These are phyloP conservation scores for Caenorhabditis virilis DNA, from an alignment of 2,888 invertebrate species.

Conservation along the genomic window DNA sequence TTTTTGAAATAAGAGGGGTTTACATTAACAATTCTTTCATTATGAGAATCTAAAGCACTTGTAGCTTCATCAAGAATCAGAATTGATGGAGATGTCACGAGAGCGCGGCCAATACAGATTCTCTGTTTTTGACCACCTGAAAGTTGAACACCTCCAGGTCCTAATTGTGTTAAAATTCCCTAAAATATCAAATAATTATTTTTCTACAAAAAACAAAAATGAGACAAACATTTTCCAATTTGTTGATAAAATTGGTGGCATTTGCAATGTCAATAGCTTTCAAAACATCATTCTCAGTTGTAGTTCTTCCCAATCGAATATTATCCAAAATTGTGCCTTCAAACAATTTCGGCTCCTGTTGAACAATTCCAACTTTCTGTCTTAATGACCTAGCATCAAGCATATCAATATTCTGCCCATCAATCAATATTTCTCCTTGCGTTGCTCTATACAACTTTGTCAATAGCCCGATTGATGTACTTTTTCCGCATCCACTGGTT, in stretches of 20 bases:
- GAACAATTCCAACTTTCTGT: slow-evolving; percentile 52
- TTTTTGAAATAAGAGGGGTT: neutral
- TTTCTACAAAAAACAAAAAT: neutral
- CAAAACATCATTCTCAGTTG: slow-evolving; percentile 21
- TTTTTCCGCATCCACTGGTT: slow-evolving; percentile 56
- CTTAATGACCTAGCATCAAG: slow-evolving; percentile 29
- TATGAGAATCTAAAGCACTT: slow-evolving; percentile 69
- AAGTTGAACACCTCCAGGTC: slow-evolving; percentile 68
- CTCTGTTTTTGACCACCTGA: slow-evolving; percentile 70
- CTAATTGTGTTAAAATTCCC: slow-evolving; percentile 65
- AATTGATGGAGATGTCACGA: slow-evolving; percentile 68
- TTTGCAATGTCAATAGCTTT: slow-evolving; percentile 48
- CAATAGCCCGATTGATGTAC: slow-evolving; percentile 51
- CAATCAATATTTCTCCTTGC: slow-evolving; percentile 42
- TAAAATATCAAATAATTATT: slow-evolving; percentile 5
- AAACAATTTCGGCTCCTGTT: slow-evolving; percentile 57
- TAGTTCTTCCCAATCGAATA: slow-evolving; percentile 43
- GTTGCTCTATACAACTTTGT: slow-evolving; percentile 43
- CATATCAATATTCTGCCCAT: slow-evolving; percentile 41
- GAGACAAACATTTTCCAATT: slow-evolving; percentile 37
- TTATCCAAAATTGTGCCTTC: slow-evolving; percentile 54
- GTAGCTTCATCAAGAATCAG: slow-evolving; percentile 70
- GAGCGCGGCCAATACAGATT: slow-evolving; percentile 69
- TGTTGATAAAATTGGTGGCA: slow-evolving; percentile 57
- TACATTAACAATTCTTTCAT: slow-evolving; percentile 68